Percentiles rank a stretch among this genome's conserved stretches.
These are phyloP conservation scores for Cosmorhoe ocellata DNA, from an alignment of 2,888 invertebrate species.

Conservation along the genomic window DNA sequence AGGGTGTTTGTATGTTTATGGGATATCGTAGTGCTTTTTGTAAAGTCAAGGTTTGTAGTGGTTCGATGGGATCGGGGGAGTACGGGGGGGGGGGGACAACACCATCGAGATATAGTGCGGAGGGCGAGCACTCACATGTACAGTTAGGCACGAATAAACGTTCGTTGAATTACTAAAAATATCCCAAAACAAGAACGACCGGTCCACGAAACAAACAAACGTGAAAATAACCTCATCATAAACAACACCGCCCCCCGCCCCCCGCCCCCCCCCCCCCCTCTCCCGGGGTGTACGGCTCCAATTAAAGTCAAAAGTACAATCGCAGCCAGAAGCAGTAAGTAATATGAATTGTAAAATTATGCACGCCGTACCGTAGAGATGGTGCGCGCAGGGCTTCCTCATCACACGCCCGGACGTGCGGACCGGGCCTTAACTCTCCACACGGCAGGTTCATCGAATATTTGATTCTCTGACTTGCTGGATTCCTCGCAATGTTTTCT, in stretches of 20 bases:
- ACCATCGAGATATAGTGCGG: too few relatives aligned
- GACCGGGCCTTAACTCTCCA: too few relatives aligned
- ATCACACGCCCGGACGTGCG: too few relatives aligned
- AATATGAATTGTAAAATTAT: slow-evolving; percentile 1
- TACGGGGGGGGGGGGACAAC: neutral
- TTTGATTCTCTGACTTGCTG: too few relatives aligned
- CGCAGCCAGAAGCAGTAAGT: neutral
- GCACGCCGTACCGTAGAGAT: neutral
- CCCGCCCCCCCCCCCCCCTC: too few relatives aligned
- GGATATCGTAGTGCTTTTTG: slow-evolving; percentile 13
- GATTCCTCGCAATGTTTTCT: too few relatives aligned
- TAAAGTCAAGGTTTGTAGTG: slow-evolving; percentile 17
- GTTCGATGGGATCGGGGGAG: slow-evolving; percentile 2
- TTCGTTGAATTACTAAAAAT: too few relatives aligned
- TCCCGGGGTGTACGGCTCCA: neutral
- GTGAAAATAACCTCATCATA: neutral
- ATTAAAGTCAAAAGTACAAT: neutral
- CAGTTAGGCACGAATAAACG: too few relatives aligned
- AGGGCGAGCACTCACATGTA: too few relatives aligned
- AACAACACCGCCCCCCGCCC: neutral
- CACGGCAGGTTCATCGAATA: too few relatives aligned
- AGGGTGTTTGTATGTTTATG: slow-evolving; percentile 23
- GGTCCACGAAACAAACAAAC: too few relatives aligned
- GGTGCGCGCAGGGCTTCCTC: neutral
- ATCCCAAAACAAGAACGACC: too few relatives aligned